A percentile compares a stretch with the other conserved stretches of the same genome.
These are phyloP conservation scores for Cassiopea xamachana DNA, from an alignment of 30 jellyfish, hydroid and myxozoan genomes.

Conservation along the genomic window DNA sequence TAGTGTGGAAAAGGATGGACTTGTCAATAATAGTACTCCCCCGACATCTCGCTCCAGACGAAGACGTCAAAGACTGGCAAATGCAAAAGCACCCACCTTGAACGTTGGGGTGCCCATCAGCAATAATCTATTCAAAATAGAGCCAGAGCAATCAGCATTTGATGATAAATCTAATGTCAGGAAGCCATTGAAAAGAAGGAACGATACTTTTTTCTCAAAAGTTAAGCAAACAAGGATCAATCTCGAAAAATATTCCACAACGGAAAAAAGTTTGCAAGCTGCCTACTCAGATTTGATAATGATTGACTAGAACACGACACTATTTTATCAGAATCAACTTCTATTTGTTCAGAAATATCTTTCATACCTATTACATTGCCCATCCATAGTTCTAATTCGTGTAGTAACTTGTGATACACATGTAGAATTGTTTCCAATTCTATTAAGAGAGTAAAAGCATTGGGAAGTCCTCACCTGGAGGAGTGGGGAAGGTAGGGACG, in stretches of 20 bases:
- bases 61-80: neutral
- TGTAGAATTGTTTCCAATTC: no score
- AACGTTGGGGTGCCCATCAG: neutral
- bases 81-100: neutral
- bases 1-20: neutral
- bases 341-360: neutral
- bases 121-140: neutral
- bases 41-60: neutral
- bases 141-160: neutral
- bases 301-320: neutral
- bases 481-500: no score
- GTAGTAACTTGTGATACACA: no score
- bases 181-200: neutral
- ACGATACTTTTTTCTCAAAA: neutral
- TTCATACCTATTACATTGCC: no score
- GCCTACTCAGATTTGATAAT: neutral
- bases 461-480: no score
- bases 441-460: no score
- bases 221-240: neutral
- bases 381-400: no score
- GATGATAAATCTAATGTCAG: neutral
- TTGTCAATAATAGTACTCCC: neutral
- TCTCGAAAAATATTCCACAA: neutral
- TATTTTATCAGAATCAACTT: neutral
- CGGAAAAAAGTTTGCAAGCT: neutral